phyloP scores from a whole-genome alignment of 2,888 invertebrate genomes.

The Tenodera sinensis region DNA sequence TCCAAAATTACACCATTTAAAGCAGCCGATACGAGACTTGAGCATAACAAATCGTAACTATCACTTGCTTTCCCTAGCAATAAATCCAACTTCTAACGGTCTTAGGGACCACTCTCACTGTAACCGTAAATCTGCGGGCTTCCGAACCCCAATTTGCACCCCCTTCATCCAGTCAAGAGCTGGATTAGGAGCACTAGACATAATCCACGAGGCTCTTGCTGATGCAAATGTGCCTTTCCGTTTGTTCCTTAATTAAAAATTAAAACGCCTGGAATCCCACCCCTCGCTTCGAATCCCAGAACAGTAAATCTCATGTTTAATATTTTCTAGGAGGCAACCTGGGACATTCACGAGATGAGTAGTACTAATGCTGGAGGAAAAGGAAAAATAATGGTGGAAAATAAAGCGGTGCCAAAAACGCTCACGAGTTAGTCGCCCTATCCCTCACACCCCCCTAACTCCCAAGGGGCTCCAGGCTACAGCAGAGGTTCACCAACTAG shows the following conservation, averaged over 20 bases:
- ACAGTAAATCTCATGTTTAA: background rate
- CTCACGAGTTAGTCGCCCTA: background rate
- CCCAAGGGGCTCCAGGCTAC: background rate
- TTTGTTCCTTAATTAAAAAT: background rate
- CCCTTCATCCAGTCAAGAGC: background rate
- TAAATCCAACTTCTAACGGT: background rate
- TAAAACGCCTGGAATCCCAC: background rate
- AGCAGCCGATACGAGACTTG: too few relatives aligned
- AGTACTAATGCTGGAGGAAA: background rate
- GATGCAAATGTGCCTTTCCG: background rate
- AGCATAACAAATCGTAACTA: too few relatives aligned
- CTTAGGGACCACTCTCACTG: background rate
- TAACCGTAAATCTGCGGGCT: background rate
- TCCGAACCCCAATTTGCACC: background rate
- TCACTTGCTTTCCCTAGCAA: background rate
- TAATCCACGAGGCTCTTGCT: background rate
- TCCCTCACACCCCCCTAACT: background rate
- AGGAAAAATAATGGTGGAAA: background rate
- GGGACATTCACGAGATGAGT: background rate
- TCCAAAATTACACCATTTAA: too few relatives aligned
- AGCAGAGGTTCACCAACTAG: constrained; percentile 1
- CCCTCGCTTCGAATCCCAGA: background rate
- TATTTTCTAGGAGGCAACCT: background rate
- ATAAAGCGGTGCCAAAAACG: background rate
- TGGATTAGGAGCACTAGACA: background rate